Conservation (phyloP, 53 echinoderm and acorn worm genomes). For the Temnopleurus reevesii region DNA sequence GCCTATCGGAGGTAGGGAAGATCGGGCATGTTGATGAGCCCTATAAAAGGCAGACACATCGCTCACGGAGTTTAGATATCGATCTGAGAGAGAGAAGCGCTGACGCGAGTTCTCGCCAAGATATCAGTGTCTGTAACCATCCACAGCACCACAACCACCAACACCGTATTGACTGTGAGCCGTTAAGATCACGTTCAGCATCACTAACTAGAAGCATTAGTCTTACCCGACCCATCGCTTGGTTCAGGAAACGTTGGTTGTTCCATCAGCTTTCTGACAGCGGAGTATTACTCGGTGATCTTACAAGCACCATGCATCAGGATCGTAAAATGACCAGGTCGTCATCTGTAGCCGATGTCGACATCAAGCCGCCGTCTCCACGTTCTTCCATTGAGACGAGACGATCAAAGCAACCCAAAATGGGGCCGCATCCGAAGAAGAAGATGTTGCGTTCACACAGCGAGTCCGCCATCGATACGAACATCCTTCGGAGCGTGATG, state of each 20-base stretch:
- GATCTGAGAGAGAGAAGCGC: conserved; percentile 44
- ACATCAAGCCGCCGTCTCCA: conserved; percentile 37
- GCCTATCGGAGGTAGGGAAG: conserved; percentile 22
- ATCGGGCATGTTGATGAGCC: not conserved
- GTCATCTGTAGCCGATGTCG: conserved; percentile 40
- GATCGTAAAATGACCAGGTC: conserved; percentile 55
- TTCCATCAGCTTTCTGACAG: conserved; percentile 55
- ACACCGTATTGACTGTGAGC: not conserved
- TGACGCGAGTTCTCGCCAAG: conserved; percentile 6
- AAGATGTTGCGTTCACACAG: conserved; percentile 95
- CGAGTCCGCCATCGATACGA: conserved; percentile 91
- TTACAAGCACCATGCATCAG: conserved; percentile 47
- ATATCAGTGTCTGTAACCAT: not conserved
- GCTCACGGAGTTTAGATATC: conserved; percentile 37
- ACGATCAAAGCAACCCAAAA: conserved; percentile 18
- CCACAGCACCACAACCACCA: not conserved
- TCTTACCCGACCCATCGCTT: conserved; percentile 17
- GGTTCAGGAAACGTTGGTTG: conserved; percentile 45
- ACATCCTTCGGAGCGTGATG: conserved; percentile 65
- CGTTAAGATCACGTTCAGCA: not conserved
- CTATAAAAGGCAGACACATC: conserved; percentile 35
- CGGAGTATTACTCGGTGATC: conserved; percentile 10
- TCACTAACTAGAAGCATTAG: conserved; percentile 40
- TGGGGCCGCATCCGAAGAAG: conserved; percentile 83
- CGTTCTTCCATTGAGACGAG: not conserved